A percentile compares a stretch with the other conserved stretches of the same genome.
These are phyloP conservation scores for Synanthedon andrenaeformis DNA, from an alignment of 2,888 invertebrate genomes.

Conservation along the genomic window DNA sequence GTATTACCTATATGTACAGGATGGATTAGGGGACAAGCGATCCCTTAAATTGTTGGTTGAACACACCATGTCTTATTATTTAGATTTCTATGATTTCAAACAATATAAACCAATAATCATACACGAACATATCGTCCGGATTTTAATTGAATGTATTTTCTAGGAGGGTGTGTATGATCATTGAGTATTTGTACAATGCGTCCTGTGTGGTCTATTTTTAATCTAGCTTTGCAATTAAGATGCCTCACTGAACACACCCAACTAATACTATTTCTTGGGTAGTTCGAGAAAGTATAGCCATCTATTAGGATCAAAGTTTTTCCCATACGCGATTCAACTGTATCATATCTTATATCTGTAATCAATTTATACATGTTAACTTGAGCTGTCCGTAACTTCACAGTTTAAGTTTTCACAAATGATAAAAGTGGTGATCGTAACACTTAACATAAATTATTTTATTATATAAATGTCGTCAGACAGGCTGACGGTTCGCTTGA, in stretches of 20 bases:
- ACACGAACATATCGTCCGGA: slow-evolving; percentile 3
- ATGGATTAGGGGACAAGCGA: too few species aligned
- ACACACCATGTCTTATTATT: too few species aligned
- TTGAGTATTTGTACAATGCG: slow-evolving; percentile 11
- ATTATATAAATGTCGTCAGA: too few species aligned
- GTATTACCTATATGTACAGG: too few species aligned
- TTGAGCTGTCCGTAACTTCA: slow-evolving; percentile 5
- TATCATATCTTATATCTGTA: slow-evolving; percentile 11
- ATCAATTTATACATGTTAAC: neutral
- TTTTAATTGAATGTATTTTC: slow-evolving; percentile 5
- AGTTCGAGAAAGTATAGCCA: slow-evolving; percentile 19
- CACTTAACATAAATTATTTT: too few species aligned
- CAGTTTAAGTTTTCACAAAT: too few species aligned
- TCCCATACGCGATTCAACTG: slow-evolving; percentile 22
- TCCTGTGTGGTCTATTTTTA: slow-evolving; percentile 17
- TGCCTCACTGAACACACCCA: slow-evolving; percentile 31
- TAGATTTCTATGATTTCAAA: neutral
- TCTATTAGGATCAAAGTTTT: slow-evolving; percentile 21
- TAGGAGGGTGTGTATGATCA: slow-evolving; percentile 15
- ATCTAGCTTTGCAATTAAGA: slow-evolving; percentile 16
- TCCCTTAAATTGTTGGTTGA: too few species aligned
- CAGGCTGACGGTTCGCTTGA: too few species aligned
- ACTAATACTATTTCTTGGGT: slow-evolving; percentile 5
- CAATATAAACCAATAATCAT: neutral
- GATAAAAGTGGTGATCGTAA: too few species aligned